Evolutionary conservation across 2,888 invertebrate genomes (phyloP), one percentile per base, ranked within the genome.

Genomic region (Drosophila paramelanica): DNA sequence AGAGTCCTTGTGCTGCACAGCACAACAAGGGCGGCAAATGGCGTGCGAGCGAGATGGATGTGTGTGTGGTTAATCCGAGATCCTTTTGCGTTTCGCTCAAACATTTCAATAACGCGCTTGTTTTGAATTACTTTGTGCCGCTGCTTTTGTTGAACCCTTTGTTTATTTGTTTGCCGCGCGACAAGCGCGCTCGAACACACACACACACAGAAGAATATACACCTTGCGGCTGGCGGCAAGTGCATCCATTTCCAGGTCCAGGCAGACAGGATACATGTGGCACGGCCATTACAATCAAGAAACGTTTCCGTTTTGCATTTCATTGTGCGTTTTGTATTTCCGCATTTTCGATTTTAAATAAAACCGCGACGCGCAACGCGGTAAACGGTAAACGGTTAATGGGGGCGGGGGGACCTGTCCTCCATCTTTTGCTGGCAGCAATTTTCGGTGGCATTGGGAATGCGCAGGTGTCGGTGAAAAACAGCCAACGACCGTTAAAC

Each of bases 321-420:
- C 77, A 72, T 55, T 81, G 50, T 42, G 67, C 53, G 80, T 79
- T 81, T 68, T 59, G 73, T 60, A 73, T 76, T 73, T 65, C 62
- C 68, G 80, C 81, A 75, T 83, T 87, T 85, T 81, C 91, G 88
- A 90, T 91, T 90, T 90, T 80, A 88, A 88, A 90, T 85, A 89
- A 88, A 90, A 82, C 74, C 68, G 56, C 62, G 56, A 45, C 61
- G 52, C 64, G 56, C 38, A 27, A 42, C 58, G 62, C 56, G 65
- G 1, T 33, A 33, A 33, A 33, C 33, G 33, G 33, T 11, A 33
- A n/a, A 25, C 17, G 3, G 41, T 23, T 4, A 17, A 10, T 17
- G 10, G 5, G 8, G 2, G 0, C 0, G 10, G 5, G 50, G 47
- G 14, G 14, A 23, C 5, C 20, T 13, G 7, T 39, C 41, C 52